Percentiles rank a stretch among this genome's conserved stretches.
phyloP scores from a whole-genome alignment of 2,113 vertebrate species.

The Polypterus senegalus region DNA sequence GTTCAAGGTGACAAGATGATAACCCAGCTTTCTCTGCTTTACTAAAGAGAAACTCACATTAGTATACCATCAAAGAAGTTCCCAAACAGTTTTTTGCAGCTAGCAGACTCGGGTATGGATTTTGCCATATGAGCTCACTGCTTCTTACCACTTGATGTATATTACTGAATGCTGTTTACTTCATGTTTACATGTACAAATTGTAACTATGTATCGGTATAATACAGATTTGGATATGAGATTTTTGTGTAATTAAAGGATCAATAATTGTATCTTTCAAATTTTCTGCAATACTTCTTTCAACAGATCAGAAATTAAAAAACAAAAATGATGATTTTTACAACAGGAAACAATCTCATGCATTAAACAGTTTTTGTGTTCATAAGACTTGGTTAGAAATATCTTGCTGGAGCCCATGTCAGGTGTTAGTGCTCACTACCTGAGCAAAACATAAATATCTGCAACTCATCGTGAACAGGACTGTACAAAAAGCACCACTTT shows the following conservation, averaged over 20 bases:
- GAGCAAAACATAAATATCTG: too few species aligned
- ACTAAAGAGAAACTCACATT: too few species aligned
- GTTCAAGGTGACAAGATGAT: too few species aligned
- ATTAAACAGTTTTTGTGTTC: too few species aligned
- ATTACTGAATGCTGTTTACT: constrained; percentile 47
- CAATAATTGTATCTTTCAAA: constrained; percentile 45
- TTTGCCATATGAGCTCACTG: constrained; percentile 22
- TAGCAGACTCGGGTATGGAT: constrained; percentile 27
- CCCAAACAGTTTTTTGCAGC: constrained; percentile 6
- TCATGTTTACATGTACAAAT: constrained; percentile 65
- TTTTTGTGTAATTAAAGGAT: constrained; percentile 67
- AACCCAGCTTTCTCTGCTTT: too few species aligned
- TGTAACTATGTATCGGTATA: constrained; percentile 47
- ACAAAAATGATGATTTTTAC: not conserved
- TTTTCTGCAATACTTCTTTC: not conserved
- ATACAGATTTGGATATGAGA: constrained; percentile 58
- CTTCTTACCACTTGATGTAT: constrained; percentile 35
- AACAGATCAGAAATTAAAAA: not conserved
- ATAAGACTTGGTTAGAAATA: too few species aligned
- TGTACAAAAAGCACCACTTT: too few species aligned
- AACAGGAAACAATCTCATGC: too few species aligned
- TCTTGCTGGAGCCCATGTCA: too few species aligned
- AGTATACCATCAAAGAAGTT: too few species aligned
- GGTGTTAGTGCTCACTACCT: too few species aligned
- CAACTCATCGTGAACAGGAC: too few species aligned